Percentiles rank a stretch among this genome's conserved stretches.
These are phyloP conservation scores for Mesocricetus auratus DNA, from an alignment of 2,113 vertebrate genomes.

Conservation along the genomic window DNA sequence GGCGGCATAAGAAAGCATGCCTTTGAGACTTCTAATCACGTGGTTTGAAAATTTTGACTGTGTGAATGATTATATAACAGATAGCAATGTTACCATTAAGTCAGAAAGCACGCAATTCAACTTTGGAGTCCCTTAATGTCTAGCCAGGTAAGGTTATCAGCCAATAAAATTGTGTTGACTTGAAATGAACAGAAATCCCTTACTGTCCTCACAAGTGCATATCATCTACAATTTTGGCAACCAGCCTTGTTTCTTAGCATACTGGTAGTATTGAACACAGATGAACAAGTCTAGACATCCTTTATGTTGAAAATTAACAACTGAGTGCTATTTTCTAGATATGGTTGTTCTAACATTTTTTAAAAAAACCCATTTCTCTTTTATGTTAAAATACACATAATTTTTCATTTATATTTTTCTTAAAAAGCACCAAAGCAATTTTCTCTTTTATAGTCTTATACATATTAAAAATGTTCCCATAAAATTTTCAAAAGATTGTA, in stretches of 20 bases:
- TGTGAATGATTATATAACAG: background rate
- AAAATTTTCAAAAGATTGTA: background rate
- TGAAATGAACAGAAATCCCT: conserved; percentile 26
- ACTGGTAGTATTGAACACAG: conserved; percentile 12
- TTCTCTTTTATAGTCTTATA: background rate
- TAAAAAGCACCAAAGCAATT: background rate
- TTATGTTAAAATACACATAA: background rate
- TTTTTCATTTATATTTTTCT: background rate
- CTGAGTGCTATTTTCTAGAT: background rate
- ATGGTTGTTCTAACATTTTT: background rate
- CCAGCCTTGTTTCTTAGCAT: background rate
- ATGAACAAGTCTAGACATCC: background rate
- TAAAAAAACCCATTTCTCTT: background rate
- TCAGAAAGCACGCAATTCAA: background rate
- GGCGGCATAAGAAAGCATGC: background rate
- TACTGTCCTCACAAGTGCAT: background rate
- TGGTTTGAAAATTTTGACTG: background rate
- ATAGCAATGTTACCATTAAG: background rate
- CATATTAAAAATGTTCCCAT: background rate
- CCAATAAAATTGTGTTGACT: background rate
- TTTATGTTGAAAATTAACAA: background rate
- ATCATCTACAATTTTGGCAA: background rate
- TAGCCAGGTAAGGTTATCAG: background rate
- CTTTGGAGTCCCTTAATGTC: background rate
- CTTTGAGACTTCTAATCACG: background rate